phyloP scores from a whole-genome alignment of 2,113 vertebrate species.

The Brienomyrus longianalis region DNA sequence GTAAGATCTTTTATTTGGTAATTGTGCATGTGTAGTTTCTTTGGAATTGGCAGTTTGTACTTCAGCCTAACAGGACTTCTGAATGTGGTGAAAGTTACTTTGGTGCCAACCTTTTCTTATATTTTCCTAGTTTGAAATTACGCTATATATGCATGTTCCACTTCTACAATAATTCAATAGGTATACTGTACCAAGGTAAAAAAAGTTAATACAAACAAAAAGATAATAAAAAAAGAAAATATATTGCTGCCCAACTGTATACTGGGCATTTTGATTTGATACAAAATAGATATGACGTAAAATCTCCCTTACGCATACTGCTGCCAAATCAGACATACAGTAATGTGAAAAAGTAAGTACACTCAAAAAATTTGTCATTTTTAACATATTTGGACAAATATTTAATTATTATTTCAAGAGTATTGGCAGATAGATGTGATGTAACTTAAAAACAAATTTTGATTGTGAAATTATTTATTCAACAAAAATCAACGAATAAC shows the following conservation, averaged over 20 bases:
- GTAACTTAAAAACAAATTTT: not conserved
- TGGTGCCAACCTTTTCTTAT: not conserved
- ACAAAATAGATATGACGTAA: not conserved
- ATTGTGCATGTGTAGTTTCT: not conserved
- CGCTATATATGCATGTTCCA: not conserved
- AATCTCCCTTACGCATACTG: not conserved
- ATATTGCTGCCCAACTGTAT: slow-evolving; percentile 1
- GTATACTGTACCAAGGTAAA: not conserved
- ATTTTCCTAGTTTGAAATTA: not conserved
- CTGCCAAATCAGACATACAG: not conserved
- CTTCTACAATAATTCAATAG: not conserved
- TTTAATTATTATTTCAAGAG: not conserved
- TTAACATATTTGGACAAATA: not conserved
- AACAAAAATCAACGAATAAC: not conserved
- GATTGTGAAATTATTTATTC: not conserved
- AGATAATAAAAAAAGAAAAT: not conserved
- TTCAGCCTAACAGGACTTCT: not conserved
- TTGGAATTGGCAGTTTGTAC: not conserved
- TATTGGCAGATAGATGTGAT: not conserved
- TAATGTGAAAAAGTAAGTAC: not conserved
- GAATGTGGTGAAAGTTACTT: not conserved
- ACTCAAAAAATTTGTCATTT: not conserved
- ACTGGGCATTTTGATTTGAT: not conserved
- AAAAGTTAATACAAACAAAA: not conserved
- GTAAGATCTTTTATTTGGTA: not conserved